Evolutionary conservation across 1,140 invertebrate genomes (phyloP).

Genomic region (Drosophila leontia): DNA sequence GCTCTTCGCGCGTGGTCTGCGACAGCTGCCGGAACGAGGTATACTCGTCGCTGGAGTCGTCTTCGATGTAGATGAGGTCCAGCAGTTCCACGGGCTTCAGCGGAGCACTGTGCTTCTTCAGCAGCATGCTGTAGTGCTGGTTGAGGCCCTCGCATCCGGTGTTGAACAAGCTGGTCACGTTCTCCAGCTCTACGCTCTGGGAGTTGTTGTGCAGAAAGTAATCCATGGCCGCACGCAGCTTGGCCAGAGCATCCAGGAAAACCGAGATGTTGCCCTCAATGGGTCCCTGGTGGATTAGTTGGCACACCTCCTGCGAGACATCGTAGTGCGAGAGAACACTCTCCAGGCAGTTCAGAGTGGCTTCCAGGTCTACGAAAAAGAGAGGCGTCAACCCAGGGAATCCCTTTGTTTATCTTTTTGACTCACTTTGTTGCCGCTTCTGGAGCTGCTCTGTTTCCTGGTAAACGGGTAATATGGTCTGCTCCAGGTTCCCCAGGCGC

Average conservation of each 20-base stretch:
- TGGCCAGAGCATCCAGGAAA: conserved; percentile 93
- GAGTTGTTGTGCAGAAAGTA: conserved; percentile 98
- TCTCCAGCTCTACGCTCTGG: conserved; percentile 96
- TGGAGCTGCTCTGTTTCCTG: conserved; percentile 97
- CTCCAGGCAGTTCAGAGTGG: conserved; percentile 78
- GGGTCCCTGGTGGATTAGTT: conserved; percentile 84
- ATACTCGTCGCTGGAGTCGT: conserved; percentile 88
- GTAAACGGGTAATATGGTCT: conserved; percentile 97
- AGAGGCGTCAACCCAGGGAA: conserved; percentile 8
- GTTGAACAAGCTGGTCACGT: conserved; percentile 90
- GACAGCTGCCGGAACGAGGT: conserved; percentile 82
- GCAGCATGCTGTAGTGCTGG: conserved; percentile 94
- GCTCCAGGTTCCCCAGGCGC: conserved; percentile 94
- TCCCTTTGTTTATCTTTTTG: background rate
- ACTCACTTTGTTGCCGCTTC: conserved; percentile 94
- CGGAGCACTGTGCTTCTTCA: conserved; percentile 94
- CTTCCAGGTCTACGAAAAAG: conserved; percentile 70
- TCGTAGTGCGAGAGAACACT: conserved; percentile 82
- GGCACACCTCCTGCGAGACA: conserved; percentile 82
- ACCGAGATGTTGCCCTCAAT: conserved; percentile 79
- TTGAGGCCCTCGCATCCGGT: conserved; percentile 88
- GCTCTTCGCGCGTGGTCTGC: conserved; percentile 86
- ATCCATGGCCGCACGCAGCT: conserved; percentile 93
- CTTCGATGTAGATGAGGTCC: conserved; percentile 93
- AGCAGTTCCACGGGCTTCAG: conserved; percentile 93